Conservation (phyloP, 2,888 invertebrate genomes). For the Plagiodera versicolora region DNA sequence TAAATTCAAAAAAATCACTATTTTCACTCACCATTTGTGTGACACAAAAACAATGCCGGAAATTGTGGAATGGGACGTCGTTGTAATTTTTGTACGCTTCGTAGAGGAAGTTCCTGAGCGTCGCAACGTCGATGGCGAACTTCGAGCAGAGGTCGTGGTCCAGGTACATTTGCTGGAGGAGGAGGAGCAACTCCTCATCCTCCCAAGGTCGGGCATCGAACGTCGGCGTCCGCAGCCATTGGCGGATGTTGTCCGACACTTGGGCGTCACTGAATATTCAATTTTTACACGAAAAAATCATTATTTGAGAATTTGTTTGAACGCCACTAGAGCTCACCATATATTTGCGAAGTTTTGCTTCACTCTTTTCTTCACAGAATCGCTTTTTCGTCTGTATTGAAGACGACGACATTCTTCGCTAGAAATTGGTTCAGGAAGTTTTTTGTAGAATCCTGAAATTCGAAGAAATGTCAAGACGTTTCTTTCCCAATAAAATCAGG, state of each 20-base stretch:
- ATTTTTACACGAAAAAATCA: too few species aligned
- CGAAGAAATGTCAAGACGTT: not conserved
- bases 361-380: constrained; percentile 61
- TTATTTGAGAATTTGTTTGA: too few species aligned
- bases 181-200: constrained; percentile 75
- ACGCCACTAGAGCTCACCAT: constrained; percentile 65
- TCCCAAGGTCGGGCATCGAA: constrained; percentile 84
- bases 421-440: constrained; percentile 62
- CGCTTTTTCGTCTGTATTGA: constrained; percentile 63
- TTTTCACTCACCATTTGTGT: constrained; percentile 79
- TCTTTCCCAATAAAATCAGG: constrained; percentile 21
- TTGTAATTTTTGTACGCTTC: constrained; percentile 81
- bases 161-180: constrained; percentile 80
- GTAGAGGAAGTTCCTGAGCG: constrained; percentile 71
- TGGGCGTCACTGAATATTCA: constrained; percentile 67
- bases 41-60: constrained; percentile 84
- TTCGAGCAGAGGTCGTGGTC: constrained; percentile 74
- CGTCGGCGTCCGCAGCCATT: constrained; percentile 67
- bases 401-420: constrained; percentile 60
- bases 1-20: too few species aligned
- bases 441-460: constrained; percentile 64
- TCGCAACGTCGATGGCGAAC: constrained; percentile 73
- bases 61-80: constrained; percentile 86
- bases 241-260: constrained; percentile 64
- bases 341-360: constrained; percentile 64